phyloP scores from a whole-genome alignment of 2,113 vertebrate genomes.

The Pungitius pungitius region DNA sequence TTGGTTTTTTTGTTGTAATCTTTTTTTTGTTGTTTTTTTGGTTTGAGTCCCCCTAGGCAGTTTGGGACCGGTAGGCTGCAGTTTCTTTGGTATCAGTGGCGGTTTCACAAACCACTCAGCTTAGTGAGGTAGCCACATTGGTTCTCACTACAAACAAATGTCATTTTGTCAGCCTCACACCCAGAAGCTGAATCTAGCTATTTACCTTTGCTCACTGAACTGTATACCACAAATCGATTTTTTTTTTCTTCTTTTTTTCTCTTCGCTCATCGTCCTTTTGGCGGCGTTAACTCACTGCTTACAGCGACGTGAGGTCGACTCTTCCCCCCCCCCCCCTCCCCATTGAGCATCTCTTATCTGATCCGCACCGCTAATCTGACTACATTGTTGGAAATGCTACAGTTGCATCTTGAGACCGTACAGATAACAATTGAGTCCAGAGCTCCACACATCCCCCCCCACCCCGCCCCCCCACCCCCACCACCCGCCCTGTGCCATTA shows the following conservation, averaged over 20 bases:
- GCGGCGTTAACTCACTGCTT: constrained; percentile 76
- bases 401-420: constrained; percentile 79
- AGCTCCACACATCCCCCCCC: constrained; percentile 34
- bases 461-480: constrained; percentile 6
- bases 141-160: constrained; percentile 94
- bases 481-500: constrained; percentile 34
- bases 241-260: too few species aligned
- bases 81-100: constrained; percentile 99
- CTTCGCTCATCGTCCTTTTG: constrained; percentile 67
- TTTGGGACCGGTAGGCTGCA: constrained; percentile 92
- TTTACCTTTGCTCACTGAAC: constrained; percentile 72
- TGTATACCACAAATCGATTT: constrained; percentile 69
- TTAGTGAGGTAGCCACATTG: constrained; percentile 98
- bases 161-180: constrained; percentile 75
- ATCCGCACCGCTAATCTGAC: constrained; percentile 76
- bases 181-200: constrained; percentile 73
- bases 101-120: constrained; percentile 95
- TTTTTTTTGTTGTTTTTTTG: constrained; percentile 3
- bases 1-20: neutral
- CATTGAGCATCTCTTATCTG: constrained; percentile 67
- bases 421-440: constrained; percentile 68
- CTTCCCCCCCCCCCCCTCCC: too few species aligned
- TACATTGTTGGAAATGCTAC: constrained; percentile 83
- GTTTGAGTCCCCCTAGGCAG: constrained; percentile 78
- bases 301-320: constrained; percentile 79